Conservation (phyloP, 2,888 invertebrate genomes). For the Phortica magna region DNA sequence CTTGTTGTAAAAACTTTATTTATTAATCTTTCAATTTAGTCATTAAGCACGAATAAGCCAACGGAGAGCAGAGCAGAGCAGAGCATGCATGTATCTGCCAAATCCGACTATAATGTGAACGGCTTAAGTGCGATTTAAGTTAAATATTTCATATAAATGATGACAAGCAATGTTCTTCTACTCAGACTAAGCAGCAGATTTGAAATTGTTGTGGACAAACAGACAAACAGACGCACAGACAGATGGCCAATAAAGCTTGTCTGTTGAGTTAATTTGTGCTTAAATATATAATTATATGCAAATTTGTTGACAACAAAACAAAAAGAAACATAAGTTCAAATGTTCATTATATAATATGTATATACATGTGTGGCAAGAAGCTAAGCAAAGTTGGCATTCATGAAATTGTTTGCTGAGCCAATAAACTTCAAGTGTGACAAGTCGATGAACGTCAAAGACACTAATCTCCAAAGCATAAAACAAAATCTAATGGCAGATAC, state of each 20-base stretch:
- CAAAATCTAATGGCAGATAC: neutral
- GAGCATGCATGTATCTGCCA: neutral
- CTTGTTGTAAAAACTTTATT: slow-evolving; percentile 16
- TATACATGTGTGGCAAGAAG: too few relatives aligned
- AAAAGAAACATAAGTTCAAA: too few relatives aligned
- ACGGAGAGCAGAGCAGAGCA: neutral
- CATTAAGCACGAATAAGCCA: slow-evolving; percentile 6
- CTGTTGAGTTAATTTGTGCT: too few relatives aligned
- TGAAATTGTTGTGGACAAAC: neutral
- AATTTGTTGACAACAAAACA: too few relatives aligned
- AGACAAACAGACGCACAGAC: neutral
- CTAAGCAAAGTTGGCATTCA: too few relatives aligned
- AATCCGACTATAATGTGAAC: slow-evolving; percentile 5
- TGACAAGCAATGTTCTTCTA: neutral
- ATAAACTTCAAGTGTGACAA: neutral
- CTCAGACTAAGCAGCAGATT: neutral
- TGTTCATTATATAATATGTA: too few relatives aligned
- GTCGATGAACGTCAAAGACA: neutral
- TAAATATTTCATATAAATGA: slow-evolving; percentile 4
- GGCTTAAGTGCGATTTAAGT: slow-evolving; percentile 13
- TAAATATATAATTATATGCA: too few relatives aligned
- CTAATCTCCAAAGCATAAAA: neutral
- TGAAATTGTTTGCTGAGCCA: neutral
- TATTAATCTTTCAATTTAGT: slow-evolving; percentile 19
- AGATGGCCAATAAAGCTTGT: too few relatives aligned